Evolutionary conservation across 1,140 invertebrate genomes (phyloP), one percentile per base, ranked within the genome.

Genomic region (Drosophila sp.): DNA sequence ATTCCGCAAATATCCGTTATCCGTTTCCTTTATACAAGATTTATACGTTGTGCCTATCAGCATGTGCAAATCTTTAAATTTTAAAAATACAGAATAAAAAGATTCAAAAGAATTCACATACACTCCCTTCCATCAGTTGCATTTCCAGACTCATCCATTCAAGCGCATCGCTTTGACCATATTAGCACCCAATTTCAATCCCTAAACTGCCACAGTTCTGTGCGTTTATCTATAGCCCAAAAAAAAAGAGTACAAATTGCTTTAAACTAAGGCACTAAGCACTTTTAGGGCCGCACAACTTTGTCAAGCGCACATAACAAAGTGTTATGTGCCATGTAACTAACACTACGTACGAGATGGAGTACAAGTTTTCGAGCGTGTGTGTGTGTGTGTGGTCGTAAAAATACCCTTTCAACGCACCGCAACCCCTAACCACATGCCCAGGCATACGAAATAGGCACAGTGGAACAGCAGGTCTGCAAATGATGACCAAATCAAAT

Each of bases 181-280:
- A 87, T 87, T 87, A 87, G 83, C 83, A 89, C 82, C 82, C 82
- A 87, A 78, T 82, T 54, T 25, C 21, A 46, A 54, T 45, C 32
- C 21, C 56, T 36, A 51, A 13, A 9, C 21, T 21, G 4, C 27
- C 34, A 9, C 16, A 45, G 7, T 27, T 21, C 56, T 73, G 66
- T 72, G 63, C 67, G 46, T 59, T 78, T 87, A 87, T 86, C 82
- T 82, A 56, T 51, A 67, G 64, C 57, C 41, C 70, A 41, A 16
- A 32, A 45, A 50, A 57, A 59, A 77, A 71, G n/a, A 63, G 21
- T 54, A 62, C 54, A 56, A 78, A 80, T 80, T 71, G 83, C 79
- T 89, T 78, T 89, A 89, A 89, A 89, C 79, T 80, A 89, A 89
- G 83, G 83, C 83, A 83, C 83, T 89, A 89, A 89, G 83, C 83